Evolutionary conservation across 2,888 invertebrate species (phyloP), one percentile per base, ranked within the genome.

Genomic region (Drosophila incognita): DNA sequence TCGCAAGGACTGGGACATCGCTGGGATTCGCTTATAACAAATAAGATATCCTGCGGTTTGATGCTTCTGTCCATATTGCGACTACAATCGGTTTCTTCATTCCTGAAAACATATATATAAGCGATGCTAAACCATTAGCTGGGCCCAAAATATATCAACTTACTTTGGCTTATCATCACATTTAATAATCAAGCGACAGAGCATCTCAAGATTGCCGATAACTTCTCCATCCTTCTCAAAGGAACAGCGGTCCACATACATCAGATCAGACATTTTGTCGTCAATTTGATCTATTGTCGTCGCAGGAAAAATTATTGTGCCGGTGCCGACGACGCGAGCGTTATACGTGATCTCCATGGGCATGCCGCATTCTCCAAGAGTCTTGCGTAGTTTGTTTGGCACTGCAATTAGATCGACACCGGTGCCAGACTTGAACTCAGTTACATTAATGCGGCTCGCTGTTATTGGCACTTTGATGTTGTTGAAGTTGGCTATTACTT

Each of bases 381-480:
- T 79, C 5, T 65, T 40, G 1, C 74, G 77, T 15, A 92, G 60
- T 0, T 76, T 79, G 0, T 80, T 79, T 0, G 91, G 82, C 1
- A 61, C 24, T 2, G 72, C 66, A 0, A 38, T 49, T 52, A 92
- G 81, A 24, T 90, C 82, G 24, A 74, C 60, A 21, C 83, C 83
- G 6, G 82, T 57, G 2, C 81, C 81, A 0, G 82, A 29, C n/a
- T 87, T 89, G 31, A 92, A 92, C 2, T 92, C 92, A 2, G 66
- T 74, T 0, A 89, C 82, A 74, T 92, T 91, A 1, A 92, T 91
- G 10, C 88, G 86, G 64, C 89, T 91, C 3, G 78, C 66, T 27
- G 90, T 87, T 29, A 92, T 80, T 1, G 24, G 27, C 10, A 78
- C 15, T 3, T 21, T 36, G 6, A 62, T 74, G 1, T 72, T 74